phyloP scores from a whole-genome alignment of 2,797 vertebrate species.

The Prunella strophiata region DNA sequence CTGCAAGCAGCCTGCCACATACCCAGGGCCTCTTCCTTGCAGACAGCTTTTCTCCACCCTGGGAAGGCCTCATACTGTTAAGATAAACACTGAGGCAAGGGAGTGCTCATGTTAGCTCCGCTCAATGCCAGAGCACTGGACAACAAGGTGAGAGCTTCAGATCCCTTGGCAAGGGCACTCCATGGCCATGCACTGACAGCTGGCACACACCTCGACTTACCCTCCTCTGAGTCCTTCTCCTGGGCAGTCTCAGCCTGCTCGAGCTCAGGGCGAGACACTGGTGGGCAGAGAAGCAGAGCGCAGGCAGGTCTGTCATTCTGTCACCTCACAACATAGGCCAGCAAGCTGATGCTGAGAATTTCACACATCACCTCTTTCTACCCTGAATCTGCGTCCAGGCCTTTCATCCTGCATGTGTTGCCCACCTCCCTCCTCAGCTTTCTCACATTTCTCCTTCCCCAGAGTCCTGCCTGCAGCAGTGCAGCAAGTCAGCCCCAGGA shows the following conservation, averaged over 20 bases:
- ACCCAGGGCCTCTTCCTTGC: not conserved
- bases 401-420: not conserved
- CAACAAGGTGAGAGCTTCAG: not conserved
- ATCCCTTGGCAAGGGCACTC: not conserved
- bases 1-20: not conserved
- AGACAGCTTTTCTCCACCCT: not conserved
- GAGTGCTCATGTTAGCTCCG: not conserved
- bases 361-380: not conserved
- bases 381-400: not conserved
- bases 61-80: not conserved
- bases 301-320: not conserved
- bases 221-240: conserved; percentile 58
- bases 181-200: conserved; percentile 17
- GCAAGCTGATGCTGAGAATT: not conserved
- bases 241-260: conserved; percentile 53
- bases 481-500: not conserved
- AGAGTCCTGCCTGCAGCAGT: not conserved
- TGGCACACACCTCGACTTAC: conserved; percentile 33
- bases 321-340: not conserved
- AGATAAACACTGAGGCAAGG: not conserved
- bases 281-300: conserved; percentile 57
- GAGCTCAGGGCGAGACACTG: conserved; percentile 60
- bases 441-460: not conserved
- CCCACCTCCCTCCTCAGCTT: not conserved
- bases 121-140: not conserved